phyloP scores from a whole-genome alignment of 92 coral and sea anemone species.

The Porites evermanni region DNA sequence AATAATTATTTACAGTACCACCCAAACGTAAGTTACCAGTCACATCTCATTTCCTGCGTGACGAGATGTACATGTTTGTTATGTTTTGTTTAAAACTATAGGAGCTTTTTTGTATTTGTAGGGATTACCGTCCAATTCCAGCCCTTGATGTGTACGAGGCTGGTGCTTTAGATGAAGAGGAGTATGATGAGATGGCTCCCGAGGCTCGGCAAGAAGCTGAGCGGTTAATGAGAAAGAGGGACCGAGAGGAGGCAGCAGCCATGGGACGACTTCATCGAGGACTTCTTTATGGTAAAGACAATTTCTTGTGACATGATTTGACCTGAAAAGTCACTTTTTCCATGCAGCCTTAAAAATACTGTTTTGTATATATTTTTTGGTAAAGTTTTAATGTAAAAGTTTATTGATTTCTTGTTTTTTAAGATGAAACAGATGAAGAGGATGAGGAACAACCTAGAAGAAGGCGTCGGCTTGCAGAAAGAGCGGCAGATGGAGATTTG shows the following conservation, averaged over 20 bases:
- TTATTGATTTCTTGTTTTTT: not conserved
- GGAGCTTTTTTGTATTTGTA: slow-evolving; percentile 4
- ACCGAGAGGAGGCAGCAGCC: slow-evolving; percentile 91
- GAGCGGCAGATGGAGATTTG: slow-evolving; percentile 95
- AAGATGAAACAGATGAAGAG: slow-evolving; percentile 96
- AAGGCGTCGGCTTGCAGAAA: slow-evolving; percentile 90
- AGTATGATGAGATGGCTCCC: slow-evolving; percentile 89
- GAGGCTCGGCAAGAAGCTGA: slow-evolving; percentile 92
- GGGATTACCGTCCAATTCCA: slow-evolving; percentile 96
- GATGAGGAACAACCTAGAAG: slow-evolving; percentile 87
- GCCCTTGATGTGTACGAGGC: slow-evolving; percentile 94
- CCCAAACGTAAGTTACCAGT: no score
- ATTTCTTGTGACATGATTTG: not conserved
- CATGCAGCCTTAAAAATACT: not conserved
- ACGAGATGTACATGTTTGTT: no score
- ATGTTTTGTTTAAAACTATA: no score
- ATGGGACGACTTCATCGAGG: slow-evolving; percentile 93
- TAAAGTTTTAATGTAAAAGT: not conserved
- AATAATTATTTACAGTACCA: no score
- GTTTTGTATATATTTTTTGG: not conserved
- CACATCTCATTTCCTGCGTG: no score
- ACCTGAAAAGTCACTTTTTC: not conserved
- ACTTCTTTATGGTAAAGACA: slow-evolving; percentile 83
- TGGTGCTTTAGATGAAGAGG: slow-evolving; percentile 84
- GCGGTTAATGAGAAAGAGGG: slow-evolving; percentile 92